A percentile compares a stretch with the other conserved stretches of the same genome.
These are phyloP conservation scores for Rhinoptilus africanus DNA, from an alignment of 2,113 vertebrate genomes.

Conservation along the genomic window DNA sequence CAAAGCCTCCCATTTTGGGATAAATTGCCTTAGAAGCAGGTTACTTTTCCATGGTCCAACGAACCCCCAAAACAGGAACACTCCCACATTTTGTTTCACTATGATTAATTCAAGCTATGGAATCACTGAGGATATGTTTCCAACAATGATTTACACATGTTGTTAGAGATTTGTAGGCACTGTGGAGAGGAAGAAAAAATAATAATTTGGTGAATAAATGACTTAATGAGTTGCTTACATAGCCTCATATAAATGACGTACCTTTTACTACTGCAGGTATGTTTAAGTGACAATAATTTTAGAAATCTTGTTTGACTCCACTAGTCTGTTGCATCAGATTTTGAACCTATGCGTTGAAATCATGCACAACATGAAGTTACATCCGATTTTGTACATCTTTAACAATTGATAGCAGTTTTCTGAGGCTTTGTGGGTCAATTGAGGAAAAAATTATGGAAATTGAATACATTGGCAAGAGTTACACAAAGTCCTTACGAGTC, in stretches of 20 bases:
- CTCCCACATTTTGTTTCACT: neutral
- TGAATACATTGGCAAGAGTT: neutral
- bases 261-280: neutral
- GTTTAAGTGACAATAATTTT: neutral
- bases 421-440: neutral
- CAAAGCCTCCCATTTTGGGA: neutral
- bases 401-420: neutral
- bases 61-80: neutral
- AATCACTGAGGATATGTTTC: neutral
- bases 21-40: neutral
- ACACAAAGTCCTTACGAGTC: neutral
- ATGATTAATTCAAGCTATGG: neutral
- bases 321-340: neutral
- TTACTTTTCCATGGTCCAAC: neutral
- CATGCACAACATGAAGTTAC: neutral
- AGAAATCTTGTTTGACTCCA: neutral
- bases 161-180: neutral
- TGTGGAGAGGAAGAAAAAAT: neutral
- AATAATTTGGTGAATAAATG: neutral
- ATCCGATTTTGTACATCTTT: neutral
- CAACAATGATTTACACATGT: neutral
- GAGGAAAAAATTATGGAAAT: neutral
- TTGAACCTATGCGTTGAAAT: neutral
- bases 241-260: neutral
- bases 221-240: neutral